Conservation (phyloP, 2,113 vertebrate species). For the Hystrix brachyura region DNA sequence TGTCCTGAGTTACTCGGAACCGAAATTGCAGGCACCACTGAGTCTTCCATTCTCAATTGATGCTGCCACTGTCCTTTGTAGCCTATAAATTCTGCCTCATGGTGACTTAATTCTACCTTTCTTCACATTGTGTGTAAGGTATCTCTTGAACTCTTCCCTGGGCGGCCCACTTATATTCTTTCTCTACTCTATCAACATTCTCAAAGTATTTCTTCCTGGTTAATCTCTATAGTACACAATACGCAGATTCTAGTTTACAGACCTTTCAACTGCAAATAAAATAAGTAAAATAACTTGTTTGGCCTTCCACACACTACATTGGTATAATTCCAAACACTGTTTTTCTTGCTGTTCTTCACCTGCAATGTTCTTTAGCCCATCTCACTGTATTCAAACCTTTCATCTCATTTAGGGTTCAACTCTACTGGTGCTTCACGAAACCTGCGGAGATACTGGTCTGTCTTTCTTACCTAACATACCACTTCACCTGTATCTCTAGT, state of each 20-base stretch:
- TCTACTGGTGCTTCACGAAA: background rate
- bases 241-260: background rate
- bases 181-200: background rate
- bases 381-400: background rate
- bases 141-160: background rate
- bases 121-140: background rate
- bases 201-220: background rate
- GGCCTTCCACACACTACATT: background rate
- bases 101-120: background rate
- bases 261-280: background rate
- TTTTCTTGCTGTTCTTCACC: background rate
- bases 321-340: background rate
- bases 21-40: background rate
- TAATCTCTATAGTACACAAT: background rate
- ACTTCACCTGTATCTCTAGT: background rate
- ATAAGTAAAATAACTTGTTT: background rate
- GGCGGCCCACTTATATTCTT: background rate
- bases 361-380: background rate
- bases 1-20: background rate
- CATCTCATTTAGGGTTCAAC: background rate
- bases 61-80: background rate
- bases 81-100: background rate
- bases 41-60: background rate
- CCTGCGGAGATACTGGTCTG: fast-evolving
- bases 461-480: background rate